Conservation (phyloP, 2,888 invertebrate genomes). For the Campaea margaritaria region DNA sequence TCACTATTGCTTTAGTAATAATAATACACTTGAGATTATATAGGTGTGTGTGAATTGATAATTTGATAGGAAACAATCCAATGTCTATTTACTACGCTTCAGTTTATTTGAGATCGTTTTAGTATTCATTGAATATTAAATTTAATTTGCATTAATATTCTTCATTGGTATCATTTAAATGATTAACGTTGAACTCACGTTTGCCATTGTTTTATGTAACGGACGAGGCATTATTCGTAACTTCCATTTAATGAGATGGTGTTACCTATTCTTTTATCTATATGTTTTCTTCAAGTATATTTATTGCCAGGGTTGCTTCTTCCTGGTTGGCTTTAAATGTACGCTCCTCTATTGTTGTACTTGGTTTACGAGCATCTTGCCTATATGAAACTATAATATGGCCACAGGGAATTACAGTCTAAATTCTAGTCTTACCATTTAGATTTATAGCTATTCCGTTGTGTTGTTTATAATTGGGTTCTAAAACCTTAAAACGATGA, state of each 20-base stretch:
- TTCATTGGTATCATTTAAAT: no score
- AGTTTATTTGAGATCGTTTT: no score
- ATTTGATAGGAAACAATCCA: no score
- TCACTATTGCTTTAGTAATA: no score
- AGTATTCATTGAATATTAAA: no score
- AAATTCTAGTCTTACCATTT: not conserved
- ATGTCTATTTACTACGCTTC: no score
- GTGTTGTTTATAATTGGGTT: not conserved
- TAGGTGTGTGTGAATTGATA: no score
- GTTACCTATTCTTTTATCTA: slow-evolving; percentile 11
- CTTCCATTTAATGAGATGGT: not conserved
- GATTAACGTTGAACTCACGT: no score
- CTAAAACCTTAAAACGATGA: not conserved
- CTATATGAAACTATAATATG: not conserved
- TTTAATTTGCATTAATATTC: no score
- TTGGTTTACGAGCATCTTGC: slow-evolving; percentile 10
- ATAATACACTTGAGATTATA: no score
- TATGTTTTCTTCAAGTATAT: slow-evolving; percentile 5
- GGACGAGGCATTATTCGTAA: not conserved
- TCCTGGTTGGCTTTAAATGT: slow-evolving; percentile 11
- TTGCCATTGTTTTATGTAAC: no score
- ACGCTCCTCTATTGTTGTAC: slow-evolving; percentile 11
- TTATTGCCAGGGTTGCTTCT: slow-evolving; percentile 8
- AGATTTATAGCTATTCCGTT: not conserved
- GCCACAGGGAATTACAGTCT: not conserved